phyloP scores from a whole-genome alignment of 2,888 invertebrate species.

The Spialia ferax region DNA sequence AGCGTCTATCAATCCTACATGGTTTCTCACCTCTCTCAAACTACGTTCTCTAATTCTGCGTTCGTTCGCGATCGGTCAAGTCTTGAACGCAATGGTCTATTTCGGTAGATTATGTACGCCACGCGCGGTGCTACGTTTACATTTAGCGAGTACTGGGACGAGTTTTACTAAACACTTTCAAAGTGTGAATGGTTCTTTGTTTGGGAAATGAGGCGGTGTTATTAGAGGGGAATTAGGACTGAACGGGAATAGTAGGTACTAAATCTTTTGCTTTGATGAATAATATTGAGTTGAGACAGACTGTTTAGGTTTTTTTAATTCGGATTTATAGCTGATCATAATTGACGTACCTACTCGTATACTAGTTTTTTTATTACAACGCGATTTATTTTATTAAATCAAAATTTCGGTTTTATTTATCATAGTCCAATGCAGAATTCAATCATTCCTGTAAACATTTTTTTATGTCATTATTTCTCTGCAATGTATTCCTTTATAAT shows the following conservation, averaged over 20 bases:
- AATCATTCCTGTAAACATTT: too few relatives aligned
- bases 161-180: background rate
- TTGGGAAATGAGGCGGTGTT: background rate
- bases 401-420: too few relatives aligned
- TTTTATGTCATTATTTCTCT: too few relatives aligned
- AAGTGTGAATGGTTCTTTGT: background rate
- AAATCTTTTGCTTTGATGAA: too few relatives aligned
- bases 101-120: constrained; percentile 60
- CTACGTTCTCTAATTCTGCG: constrained; percentile 50
- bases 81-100: constrained; percentile 58
- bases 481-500: background rate
- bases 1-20: constrained; percentile 21
- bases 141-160: background rate
- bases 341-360: too few relatives aligned
- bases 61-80: constrained; percentile 59
- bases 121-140: constrained; percentile 23
- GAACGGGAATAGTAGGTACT: background rate
- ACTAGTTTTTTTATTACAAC: too few relatives aligned
- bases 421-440: too few relatives aligned
- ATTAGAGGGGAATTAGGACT: too few relatives aligned
- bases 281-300: too few relatives aligned
- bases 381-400: too few relatives aligned
- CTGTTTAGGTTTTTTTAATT: too few relatives aligned
- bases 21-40: constrained; percentile 46
- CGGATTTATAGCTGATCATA: too few relatives aligned